A percentile compares a stretch with the other conserved stretches of the same genome.
Evolutionary conservation across 2,113 vertebrate species (phyloP).

Genomic region (Caretta caretta): DNA sequence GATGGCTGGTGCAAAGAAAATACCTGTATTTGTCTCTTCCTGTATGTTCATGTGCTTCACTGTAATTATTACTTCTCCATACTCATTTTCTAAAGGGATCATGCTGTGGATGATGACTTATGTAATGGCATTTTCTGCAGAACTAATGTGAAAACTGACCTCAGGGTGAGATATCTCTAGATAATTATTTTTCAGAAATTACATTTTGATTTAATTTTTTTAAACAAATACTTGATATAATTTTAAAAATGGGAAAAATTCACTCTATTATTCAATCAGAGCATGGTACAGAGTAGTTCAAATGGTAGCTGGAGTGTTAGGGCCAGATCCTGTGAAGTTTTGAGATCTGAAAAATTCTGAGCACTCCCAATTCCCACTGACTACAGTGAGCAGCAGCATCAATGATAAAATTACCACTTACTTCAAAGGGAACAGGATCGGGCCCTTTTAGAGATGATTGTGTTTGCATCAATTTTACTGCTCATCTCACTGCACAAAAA

Average conservation of each 20-base stretch:
- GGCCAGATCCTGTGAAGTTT: not conserved
- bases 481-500: conserved; percentile 13
- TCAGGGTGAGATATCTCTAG: not conserved
- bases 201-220: not conserved
- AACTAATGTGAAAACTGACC: not conserved
- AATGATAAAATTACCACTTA: not conserved
- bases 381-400: not conserved
- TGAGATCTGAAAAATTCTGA: not conserved
- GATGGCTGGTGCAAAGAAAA: not conserved
- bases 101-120: not conserved
- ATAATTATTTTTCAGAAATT: not conserved
- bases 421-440: not conserved
- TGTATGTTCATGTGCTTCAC: not conserved
- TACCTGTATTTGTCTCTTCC: not conserved
- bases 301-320: conserved; percentile 31
- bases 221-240: not conserved
- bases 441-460: not conserved
- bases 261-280: not conserved
- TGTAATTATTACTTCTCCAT: not conserved
- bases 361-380: not conserved
- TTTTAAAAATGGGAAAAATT: not conserved
- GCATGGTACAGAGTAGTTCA: not conserved
- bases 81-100: not conserved
- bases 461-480: conserved; percentile 27
- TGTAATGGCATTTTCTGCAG: not conserved